Percentiles rank a stretch among this genome's conserved stretches.
phyloP scores from a whole-genome alignment of 92 coral and sea anemone species.

The Epizoanthus ramosus region DNA sequence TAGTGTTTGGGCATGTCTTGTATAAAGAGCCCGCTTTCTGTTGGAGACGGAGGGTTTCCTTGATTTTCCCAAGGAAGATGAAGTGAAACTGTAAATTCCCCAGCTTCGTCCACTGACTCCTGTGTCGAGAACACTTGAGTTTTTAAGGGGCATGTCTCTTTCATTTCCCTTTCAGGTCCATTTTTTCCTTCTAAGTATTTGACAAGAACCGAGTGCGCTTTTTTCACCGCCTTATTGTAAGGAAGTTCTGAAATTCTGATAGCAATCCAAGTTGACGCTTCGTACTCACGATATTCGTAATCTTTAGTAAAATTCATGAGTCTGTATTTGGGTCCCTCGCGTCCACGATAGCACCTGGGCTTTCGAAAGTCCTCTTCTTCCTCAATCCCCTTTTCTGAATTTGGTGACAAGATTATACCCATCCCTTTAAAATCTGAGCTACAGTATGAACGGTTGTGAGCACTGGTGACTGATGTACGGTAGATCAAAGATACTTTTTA shows the following conservation, averaged over 20 bases:
- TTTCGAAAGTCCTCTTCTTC: conserved; percentile 61
- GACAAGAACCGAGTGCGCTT: conserved; percentile 60
- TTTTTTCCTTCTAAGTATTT: conserved; percentile 78
- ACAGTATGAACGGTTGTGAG: too few species aligned
- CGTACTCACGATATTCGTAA: conserved; percentile 80
- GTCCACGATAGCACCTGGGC: conserved; percentile 73
- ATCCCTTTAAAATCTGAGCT: background rate
- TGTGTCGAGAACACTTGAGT: conserved; percentile 58
- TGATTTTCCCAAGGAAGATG: conserved; percentile 77
- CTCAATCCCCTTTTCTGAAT: conserved; percentile 12
- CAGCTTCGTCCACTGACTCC: conserved; percentile 40
- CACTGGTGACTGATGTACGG: too few species aligned
- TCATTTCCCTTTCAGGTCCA: conserved; percentile 77
- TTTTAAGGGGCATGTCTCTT: conserved; percentile 71
- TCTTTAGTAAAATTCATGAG: conserved; percentile 74
- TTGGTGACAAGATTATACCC: conserved; percentile 23
- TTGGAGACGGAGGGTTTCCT: conserved; percentile 78
- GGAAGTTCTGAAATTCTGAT: conserved; percentile 54
- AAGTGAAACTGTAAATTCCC: conserved; percentile 70
- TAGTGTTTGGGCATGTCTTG: conserved; percentile 77
- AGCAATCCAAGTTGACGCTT: conserved; percentile 78
- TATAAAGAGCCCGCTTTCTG: conserved; percentile 58
- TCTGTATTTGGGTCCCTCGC: conserved; percentile 82
- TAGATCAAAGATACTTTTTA: background rate
- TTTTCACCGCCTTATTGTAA: conserved; percentile 62